Evolutionary conservation across 2,797 vertebrate genomes (phyloP), one percentile per base, ranked within the genome.

Genomic region (Argentina silus): DNA sequence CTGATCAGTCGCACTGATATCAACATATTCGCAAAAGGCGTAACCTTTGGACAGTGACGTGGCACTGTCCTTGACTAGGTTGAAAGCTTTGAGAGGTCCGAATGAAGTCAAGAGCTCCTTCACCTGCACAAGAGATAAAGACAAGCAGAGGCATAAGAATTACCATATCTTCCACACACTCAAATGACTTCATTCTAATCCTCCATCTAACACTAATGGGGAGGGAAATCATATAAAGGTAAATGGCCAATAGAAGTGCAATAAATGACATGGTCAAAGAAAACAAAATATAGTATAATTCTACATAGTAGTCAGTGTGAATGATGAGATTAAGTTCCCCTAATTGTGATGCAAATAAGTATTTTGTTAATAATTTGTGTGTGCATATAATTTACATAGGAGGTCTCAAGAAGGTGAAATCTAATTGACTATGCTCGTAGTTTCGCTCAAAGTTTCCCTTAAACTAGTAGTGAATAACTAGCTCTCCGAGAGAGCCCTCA

Each of bases 11-110:
- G 92, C 90, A 70, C 89, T 83, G 87, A 93, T 60, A 76, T 95
- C 93, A 0, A 93, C 92, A 1, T 95, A 95, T 82, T 95, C 93
- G 64, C 93, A 95, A 80, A 95, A 95, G 83, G 93, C 92, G 77
- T 94, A 95, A 77, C 93, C 93, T 85, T 94, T 95, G 0, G 93
- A 95, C 90, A 94, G 90, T 70, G 93, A 95, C 21, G 93, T 95
- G 77, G 93, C 91, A 85, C 93, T 93, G 92, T 94, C 93, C 85
- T 95, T 95, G 83, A 95, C 93, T 3, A 95, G 92, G 56, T 95
- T 94, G 88, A 95, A 94, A 23, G 93, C 93, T 88, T 94, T 95
- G 69, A 95, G 92, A 0, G 93, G 90, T 59, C 93, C 93, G 12
- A 95, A 95, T 0, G 93, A 94, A 0, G 90, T 94, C 88, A 95